Evolutionary conservation across 1,140 invertebrate genomes (phyloP).

Genomic region (Megalopta genalis): DNA sequence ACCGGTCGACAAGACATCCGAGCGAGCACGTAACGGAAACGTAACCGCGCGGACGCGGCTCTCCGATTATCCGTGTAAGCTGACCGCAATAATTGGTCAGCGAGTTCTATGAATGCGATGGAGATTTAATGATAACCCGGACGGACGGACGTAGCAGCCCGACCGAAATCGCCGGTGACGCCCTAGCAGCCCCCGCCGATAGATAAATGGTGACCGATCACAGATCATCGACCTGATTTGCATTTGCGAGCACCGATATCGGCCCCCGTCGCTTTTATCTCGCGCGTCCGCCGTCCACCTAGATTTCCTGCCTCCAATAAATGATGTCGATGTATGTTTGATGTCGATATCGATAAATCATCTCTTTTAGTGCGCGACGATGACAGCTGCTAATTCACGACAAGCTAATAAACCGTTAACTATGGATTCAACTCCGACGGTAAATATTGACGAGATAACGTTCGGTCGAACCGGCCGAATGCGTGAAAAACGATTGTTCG

Average conservation of each 20-base stretch:
- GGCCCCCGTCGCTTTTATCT: constrained; percentile 43
- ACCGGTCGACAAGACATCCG: too few relatives aligned
- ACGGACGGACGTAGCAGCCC: background rate
- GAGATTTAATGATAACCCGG: constrained; percentile 56
- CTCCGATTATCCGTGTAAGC: constrained; percentile 7
- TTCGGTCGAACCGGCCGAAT: background rate
- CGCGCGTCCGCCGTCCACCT: background rate
- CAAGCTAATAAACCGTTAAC: constrained; percentile 18
- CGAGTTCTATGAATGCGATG: constrained; percentile 15
- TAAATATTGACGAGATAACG: background rate
- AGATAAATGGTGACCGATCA: constrained; percentile 47
- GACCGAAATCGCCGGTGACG: background rate
- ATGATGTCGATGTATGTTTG: constrained; percentile 38
- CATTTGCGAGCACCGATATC: constrained; percentile 41
- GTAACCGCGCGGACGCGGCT: background rate
- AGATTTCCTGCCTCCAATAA: constrained; percentile 37
- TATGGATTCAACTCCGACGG: background rate
- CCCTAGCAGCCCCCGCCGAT: constrained; percentile 2
- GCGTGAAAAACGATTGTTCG: background rate
- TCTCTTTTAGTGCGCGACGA: background rate
- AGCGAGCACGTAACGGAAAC: background rate
- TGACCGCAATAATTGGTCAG: constrained; percentile 35
- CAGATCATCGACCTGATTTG: constrained; percentile 53
- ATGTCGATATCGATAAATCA: constrained; percentile 43
- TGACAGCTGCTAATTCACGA: constrained; percentile 29